phyloP scores from a whole-genome alignment of 1,140 invertebrate genomes.

The Penaeus chinensis region DNA sequence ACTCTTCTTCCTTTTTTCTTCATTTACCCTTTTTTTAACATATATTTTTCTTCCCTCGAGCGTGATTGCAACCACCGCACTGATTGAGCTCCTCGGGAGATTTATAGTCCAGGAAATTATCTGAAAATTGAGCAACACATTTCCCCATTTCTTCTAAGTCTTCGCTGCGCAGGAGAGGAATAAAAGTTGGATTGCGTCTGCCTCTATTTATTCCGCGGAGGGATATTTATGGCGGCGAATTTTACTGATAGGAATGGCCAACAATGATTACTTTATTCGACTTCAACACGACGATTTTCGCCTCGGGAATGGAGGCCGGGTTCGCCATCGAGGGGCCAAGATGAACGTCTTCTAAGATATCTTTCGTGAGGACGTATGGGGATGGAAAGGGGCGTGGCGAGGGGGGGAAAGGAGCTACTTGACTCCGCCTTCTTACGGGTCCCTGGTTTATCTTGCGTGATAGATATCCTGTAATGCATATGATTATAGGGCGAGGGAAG shows the following conservation, averaged over 20 bases:
- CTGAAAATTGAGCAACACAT: constrained; percentile 60
- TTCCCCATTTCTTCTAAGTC: constrained; percentile 35
- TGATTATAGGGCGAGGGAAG: too few species aligned
- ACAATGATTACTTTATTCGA: background rate
- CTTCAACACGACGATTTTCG: background rate
- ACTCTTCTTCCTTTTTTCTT: background rate
- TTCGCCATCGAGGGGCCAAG: too few species aligned
- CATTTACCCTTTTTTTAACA: background rate
- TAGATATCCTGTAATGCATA: too few species aligned
- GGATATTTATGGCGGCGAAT: constrained; percentile 48
- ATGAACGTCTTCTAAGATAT: too few species aligned
- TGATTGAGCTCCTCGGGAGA: constrained; percentile 53
- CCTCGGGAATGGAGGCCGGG: too few species aligned
- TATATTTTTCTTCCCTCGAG: constrained; percentile 17
- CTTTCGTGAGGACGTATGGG: too few species aligned
- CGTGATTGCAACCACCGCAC: constrained; percentile 51
- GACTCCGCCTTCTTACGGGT: too few species aligned
- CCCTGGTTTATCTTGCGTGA: too few species aligned
- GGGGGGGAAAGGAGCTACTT: too few species aligned
- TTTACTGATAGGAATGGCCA: constrained; percentile 49
- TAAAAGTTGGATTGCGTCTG: constrained; percentile 55
- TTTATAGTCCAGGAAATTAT: constrained; percentile 56
- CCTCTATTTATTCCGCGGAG: constrained; percentile 53
- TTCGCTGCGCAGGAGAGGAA: constrained; percentile 9
- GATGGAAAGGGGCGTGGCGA: too few species aligned